Percentiles rank a stretch among this genome's conserved stretches.
These are phyloP conservation scores for Amphipyra tragopoginis DNA, from an alignment of 2,888 invertebrate species.

Conservation along the genomic window DNA sequence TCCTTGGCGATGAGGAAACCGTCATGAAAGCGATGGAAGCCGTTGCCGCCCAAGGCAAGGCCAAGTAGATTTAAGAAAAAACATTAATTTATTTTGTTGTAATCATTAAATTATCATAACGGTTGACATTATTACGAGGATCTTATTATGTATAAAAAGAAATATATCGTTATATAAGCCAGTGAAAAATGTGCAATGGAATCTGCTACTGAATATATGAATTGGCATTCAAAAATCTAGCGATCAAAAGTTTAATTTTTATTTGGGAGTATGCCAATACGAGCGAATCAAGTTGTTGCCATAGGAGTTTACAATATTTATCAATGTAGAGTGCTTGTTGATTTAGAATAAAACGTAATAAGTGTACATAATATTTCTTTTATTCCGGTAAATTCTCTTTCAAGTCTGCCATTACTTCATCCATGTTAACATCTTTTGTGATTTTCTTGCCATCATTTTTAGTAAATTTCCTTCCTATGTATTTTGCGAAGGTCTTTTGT, in stretches of 20 bases:
- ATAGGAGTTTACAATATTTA: conserved; percentile 27
- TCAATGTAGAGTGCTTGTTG: conserved; percentile 29
- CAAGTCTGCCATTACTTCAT: conserved; percentile 81
- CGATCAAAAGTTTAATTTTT: conserved; percentile 27
- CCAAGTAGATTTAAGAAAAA: conserved; percentile 85
- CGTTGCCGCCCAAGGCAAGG: conserved; percentile 94
- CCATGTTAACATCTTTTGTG: conserved; percentile 72
- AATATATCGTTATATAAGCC: conserved; percentile 7
- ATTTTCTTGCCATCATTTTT: conserved; percentile 55
- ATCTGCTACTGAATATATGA: conserved; percentile 41
- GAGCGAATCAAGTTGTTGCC: conserved; percentile 34
- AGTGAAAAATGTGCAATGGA: conserved; percentile 23
- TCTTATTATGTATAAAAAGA: conserved; percentile 17
- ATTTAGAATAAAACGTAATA: conserved; percentile 35
- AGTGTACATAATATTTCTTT: conserved; percentile 28
- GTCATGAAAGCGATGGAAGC: conserved; percentile 94
- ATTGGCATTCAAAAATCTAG: conserved; percentile 40
- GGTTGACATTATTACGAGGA: conserved; percentile 27
- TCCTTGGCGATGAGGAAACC: conserved; percentile 94
- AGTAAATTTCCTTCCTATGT: conserved; percentile 77
- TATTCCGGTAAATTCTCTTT: conserved; percentile 82
- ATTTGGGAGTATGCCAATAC: conserved; percentile 54
- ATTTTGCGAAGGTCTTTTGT: conserved; percentile 76
- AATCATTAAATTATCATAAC: conserved; percentile 22
- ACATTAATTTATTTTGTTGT: conserved; percentile 37